Base-by-base conservation (phyloP, 2,113 vertebrate genomes). In the Hippopotamus amphibius region DNA sequence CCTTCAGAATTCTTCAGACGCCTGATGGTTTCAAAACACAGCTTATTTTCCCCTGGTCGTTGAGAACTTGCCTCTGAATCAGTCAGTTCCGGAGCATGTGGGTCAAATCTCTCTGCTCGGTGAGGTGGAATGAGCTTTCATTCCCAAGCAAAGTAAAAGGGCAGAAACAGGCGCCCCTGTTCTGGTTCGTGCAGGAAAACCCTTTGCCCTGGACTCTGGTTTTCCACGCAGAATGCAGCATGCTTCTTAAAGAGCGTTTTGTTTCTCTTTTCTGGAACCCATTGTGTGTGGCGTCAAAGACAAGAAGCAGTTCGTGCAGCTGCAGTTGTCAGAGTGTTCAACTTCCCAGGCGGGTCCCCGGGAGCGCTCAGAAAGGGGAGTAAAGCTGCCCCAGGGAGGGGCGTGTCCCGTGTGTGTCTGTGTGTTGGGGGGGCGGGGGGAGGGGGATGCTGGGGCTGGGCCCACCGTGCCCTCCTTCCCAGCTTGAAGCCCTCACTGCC, bases 261-360 rank as follows among this genome's bases (percentile, higher is more conserved):
- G 97, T 97, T 93, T 91, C 85, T 61, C 82, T 93, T 83, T 94
- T 96, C 96, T 97, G 88, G 97, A 96, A 80, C 61, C 97, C 93
- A 93, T 74, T 97, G 97, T 98, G 68, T 53, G 85, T 93, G 88
- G 95, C 71, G 26, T 96, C 88, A 69, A 95, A 95, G 87, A 98
- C 97, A 97, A 97, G 94, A 95, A 96, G 96, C 85, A 43, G 93
- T 94, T 98, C 80, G 1, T 46, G 77, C 94, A 97, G 97, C 98
- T 98, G 98, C 74, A 12, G 90, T 63, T 93, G 71, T 83, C 46
- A 79, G 63, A 77, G 72, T 0, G 12, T 91, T 66, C 96, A 87
- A 86, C 92, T 93, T 77, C 90, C 82, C 95, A 79, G 2, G 82
- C 53, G 92, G n/a, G 93, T 63, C 97, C 83, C 10, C 17, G 50